Percentiles rank a stretch among this genome's conserved stretches.
These are phyloP conservation scores for Dryoscopus gambensis DNA, from an alignment of 2,113 vertebrate genomes.

Conservation along the genomic window DNA sequence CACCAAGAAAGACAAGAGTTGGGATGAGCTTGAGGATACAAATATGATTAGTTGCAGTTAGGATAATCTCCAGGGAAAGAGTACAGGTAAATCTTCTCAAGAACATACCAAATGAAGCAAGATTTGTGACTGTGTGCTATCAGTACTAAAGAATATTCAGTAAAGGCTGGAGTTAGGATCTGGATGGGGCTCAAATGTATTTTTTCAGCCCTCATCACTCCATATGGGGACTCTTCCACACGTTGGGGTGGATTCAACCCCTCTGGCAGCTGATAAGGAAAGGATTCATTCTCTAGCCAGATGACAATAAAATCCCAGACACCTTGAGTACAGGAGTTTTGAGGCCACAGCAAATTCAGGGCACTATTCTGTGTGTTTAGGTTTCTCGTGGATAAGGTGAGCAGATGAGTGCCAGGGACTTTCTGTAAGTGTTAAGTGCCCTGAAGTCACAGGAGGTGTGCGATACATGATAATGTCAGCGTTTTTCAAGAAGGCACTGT, in stretches of 20 bases:
- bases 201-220: not conserved
- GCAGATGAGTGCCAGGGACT: not conserved
- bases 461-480: not conserved
- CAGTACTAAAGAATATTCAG: not conserved
- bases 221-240: not conserved
- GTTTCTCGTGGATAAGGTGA: not conserved
- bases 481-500: not conserved
- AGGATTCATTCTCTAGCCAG: not conserved
- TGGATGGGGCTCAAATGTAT: not conserved
- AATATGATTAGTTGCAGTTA: not conserved
- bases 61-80: not conserved
- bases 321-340: not conserved
- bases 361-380: not conserved
- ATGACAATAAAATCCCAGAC: not conserved
- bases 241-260: accelerated
- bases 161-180: not conserved
- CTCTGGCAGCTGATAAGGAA: not conserved
- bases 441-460: not conserved
- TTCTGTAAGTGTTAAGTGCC: not conserved
- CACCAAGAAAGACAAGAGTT: not conserved
- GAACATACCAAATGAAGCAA: not conserved
- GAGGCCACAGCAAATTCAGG: not conserved
- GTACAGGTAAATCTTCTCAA: not conserved
- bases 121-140: accelerated
- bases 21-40: not conserved